Evolutionary conservation across 2,888 invertebrate species (phyloP), one percentile per base, ranked within the genome.

Genomic region (Auanema sp.): DNA sequence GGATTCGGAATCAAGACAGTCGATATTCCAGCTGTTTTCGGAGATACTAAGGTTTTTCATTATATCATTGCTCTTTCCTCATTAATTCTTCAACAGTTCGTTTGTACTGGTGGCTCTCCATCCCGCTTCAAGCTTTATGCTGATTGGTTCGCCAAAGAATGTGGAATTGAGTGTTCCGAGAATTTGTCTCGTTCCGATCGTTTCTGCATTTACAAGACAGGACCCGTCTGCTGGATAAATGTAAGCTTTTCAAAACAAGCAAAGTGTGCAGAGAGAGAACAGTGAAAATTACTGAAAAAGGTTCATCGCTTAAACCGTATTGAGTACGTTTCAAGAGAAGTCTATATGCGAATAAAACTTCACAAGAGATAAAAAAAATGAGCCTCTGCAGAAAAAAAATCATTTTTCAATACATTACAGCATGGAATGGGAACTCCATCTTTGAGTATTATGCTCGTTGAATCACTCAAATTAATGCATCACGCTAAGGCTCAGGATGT

Each of bases 361-460:
- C 51, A 10, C 12, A 14, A 50, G 11, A 12, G 11, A 12, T 11
- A 50, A 11, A 14, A 25, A 54, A 55, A 55, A 55, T 55, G 55
- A 2, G 10, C 11, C n/a, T 23, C n/a, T n/a, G n/a, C n/a, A n/a
- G n/a, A n/a, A n/a, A n/a, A n/a, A n/a, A n/a, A n/a, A n/a, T n/a
- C 16, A 57, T 0, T 42, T 51, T 33, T 33, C 33, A 33, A 33
- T 33, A 1, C 18, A 24, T 64, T 72, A 47, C 62, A 93, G 92
- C 98, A 98, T 84, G 98, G 97, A 64, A 98, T 98, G 92, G 98
- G 97, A 5, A 91, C 92, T 60, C 94, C 97, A 5, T 97, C 97
- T 0, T 90, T 96, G 60, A 92, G 93, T 58, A 95, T 98, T 76
- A 88, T 97, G 60, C 89, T 98, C 64, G 93, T 96, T 85, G 97